Base-by-base conservation (phyloP, 2,888 invertebrate species). In the Anagyrus pseudococci region DNA sequence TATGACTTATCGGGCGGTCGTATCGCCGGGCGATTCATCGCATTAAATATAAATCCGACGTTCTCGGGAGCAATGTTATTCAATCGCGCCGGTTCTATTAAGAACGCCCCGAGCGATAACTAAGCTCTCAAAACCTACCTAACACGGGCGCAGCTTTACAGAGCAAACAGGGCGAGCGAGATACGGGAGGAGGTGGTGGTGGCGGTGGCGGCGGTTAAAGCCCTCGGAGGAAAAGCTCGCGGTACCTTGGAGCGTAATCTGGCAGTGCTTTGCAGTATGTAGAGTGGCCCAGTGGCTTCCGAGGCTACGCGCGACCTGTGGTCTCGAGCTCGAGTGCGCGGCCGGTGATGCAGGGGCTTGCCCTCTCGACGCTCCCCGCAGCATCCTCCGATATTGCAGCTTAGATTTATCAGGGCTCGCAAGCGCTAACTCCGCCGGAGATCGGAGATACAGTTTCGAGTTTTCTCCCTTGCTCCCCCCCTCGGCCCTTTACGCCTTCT, bases 221-320 rank as follows among this genome's bases (percentile, higher is more conserved):
- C n/a, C n/a, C n/a, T n/a, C n/a, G n/a, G n/a, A n/a, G 64, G 64
- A 56, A 59, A 59, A 59, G 52, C 59, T 41, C 47, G 57, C 47
- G 59, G 47, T 64, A 64, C 59, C 64, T 64, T 40, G 56, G 52
- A 64, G 52, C 47, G 56, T 59, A 59, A 59, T 64, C 64, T 55
- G 52, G 54, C 52, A 52, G 54, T 54, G 53, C 54, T 63, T 50
- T 22, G 58, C n/a, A 37, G 22, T 25, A 6, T 29, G 40, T 46
- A n/a, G 22, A 33, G 23, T 10, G 59, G 19, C 44, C 23, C 58
- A 58, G 52, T 52, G 58, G 44, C 33, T 44, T 52, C 37, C 52
- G 50, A 23, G 26, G 1, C 10, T 8, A 13, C 43, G n/a, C 33
- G 56, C 17, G 33, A 29, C 25, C 13, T 26, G 26, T 10, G 55